These are phyloP conservation scores for Ladona fulva DNA, from an alignment of 1,140 invertebrate genomes.

Conservation along the genomic window DNA sequence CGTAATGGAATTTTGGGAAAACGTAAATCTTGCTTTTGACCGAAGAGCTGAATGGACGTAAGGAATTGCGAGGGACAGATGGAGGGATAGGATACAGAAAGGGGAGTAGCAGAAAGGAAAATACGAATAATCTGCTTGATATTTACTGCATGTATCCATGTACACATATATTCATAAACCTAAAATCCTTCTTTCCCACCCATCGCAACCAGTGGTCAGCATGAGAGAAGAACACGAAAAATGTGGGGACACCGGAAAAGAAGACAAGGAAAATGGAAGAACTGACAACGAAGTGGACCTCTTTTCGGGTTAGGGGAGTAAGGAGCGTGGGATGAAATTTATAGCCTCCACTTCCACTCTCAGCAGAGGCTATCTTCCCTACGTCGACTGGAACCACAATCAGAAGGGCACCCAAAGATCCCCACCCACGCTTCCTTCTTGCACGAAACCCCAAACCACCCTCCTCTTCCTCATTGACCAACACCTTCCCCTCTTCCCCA, in stretches of 20 bases:
- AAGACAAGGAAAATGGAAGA: too few species aligned
- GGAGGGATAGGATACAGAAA: background rate
- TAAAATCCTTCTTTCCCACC: too few species aligned
- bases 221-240: background rate
- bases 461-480: background rate
- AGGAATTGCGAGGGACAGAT: background rate
- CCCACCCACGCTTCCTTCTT: background rate
- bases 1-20: background rate
- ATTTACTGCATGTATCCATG: too few species aligned
- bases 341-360: background rate
- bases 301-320: background rate
- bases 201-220: background rate
- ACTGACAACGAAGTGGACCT: background rate
- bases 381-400: background rate
- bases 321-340: background rate
- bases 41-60: background rate
- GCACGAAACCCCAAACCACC: too few species aligned
- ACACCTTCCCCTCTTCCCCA: background rate
- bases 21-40: conserved; percentile 1
- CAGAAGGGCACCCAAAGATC: background rate
- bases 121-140: too few species aligned
- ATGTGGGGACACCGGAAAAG: background rate
- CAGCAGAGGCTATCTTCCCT: background rate
- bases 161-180: too few species aligned
- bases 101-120: too few species aligned